Conservation (phyloP, 2,113 vertebrate species). For the Rattus rattus region DNA sequence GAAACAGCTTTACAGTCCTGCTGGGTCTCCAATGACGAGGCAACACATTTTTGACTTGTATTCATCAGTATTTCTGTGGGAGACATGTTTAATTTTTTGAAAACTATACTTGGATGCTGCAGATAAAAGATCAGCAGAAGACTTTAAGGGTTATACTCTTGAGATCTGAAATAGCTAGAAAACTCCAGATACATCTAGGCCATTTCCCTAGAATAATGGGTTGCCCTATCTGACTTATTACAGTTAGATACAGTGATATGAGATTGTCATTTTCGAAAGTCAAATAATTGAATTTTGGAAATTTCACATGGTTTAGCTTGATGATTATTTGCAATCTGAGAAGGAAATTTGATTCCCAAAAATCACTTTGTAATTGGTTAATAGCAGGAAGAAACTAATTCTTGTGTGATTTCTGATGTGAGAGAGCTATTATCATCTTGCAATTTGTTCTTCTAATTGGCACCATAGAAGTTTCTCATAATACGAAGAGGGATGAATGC, state of each 20-base stretch:
- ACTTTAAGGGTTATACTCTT: background rate
- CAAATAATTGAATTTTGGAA: constrained; percentile 44
- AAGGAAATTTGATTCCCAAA: constrained; percentile 25
- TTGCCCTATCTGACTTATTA: background rate
- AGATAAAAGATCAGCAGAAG: background rate
- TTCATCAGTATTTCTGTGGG: background rate
- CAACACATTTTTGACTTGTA: background rate
- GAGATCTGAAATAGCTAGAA: background rate
- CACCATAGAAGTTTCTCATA: constrained; percentile 61
- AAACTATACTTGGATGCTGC: background rate
- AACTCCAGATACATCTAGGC: background rate
- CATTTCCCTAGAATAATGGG: background rate
- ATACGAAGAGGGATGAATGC: constrained; percentile 52
- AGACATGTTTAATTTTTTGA: background rate
- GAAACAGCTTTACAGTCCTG: background rate
- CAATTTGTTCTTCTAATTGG: constrained; percentile 68
- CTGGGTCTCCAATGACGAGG: background rate
- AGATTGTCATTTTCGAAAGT: constrained; percentile 25
- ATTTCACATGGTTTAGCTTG: constrained; percentile 7
- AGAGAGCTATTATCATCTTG: constrained; percentile 46
- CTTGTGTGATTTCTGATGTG: constrained; percentile 44
- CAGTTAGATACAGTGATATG: background rate
- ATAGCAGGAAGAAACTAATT: constrained; percentile 54
- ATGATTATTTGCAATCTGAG: constrained; percentile 60
- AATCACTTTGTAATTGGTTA: constrained; percentile 57